Base-by-base conservation (phyloP, 2,888 invertebrate species). In the Yponomeuta cagnagella region DNA sequence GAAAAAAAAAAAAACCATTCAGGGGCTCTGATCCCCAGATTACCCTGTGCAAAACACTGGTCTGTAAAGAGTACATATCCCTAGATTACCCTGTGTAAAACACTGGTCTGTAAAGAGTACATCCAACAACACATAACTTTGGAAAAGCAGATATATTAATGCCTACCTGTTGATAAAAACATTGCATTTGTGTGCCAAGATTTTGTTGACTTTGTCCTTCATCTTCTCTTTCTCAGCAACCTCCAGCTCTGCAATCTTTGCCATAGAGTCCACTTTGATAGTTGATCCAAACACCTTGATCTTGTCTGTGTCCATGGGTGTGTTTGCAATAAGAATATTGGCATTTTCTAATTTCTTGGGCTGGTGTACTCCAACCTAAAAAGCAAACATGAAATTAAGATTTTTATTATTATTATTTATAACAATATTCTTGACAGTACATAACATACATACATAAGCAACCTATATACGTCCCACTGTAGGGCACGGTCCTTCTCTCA, bases 221-320 rank as follows among this genome's bases (percentile, higher is more conserved):
- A 99, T 99, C 86, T 99, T 99, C 83, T 99, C 98, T 84, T 99
- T 99, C 84, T 99, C 99, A 1, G 99, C 99, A 68, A 97, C 89
- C 91, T 99, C 99, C 70, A 99, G 92, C 81, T 99, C 99, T 5
- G 99, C 99, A 74, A 99, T 98, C 88, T 99, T 97, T 0, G 97
- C 95, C 95, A 97, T 95, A 0, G 97, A 97, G 84, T 97, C 97
- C 0, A 97, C 97, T 81, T 97, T 96, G 75, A 97, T 98, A 75
- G 98, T 96, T 65, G 98, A 98, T 67, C 99, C 99, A 89, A 99
- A 99, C 33, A 99, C 96, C 93, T 99, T 99, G 77, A 99, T 98
- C 92, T 99, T 99, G 84, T 99, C 99, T 0, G 99, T 98, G 91
- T 99, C 99, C 99, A 99, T 99, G 0, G 99, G 98, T 10, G 99